These are phyloP conservation scores for Sisyra terminalis DNA, from an alignment of 2,888 invertebrate genomes.

Conservation along the genomic window DNA sequence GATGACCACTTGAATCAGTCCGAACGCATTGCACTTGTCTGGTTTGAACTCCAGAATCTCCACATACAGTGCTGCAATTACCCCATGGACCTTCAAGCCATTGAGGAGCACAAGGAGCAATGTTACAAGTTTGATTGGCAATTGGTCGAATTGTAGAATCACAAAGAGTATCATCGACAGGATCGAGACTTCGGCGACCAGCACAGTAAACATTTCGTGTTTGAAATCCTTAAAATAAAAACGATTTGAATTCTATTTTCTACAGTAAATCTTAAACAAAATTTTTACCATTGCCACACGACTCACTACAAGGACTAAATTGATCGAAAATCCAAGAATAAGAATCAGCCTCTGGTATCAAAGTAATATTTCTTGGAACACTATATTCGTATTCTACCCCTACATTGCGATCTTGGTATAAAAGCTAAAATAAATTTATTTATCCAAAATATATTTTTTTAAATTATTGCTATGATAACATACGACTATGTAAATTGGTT, in stretches of 20 bases:
- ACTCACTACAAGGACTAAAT: slow-evolving; percentile 65
- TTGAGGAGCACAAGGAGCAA: slow-evolving; percentile 58
- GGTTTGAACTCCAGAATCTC: slow-evolving; percentile 51
- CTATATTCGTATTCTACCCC: slow-evolving; percentile 85
- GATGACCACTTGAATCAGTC: slow-evolving; percentile 51
- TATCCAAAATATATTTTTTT: too few species aligned
- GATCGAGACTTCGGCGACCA: slow-evolving; percentile 49
- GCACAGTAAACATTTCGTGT: slow-evolving; percentile 66
- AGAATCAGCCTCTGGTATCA: slow-evolving; percentile 46
- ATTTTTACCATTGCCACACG: slow-evolving; percentile 73
- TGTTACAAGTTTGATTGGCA: slow-evolving; percentile 53
- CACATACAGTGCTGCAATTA: slow-evolving; percentile 68
- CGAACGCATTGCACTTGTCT: slow-evolving; percentile 67
- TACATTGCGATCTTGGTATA: slow-evolving; percentile 69
- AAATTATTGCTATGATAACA: slow-evolving; percentile 23
- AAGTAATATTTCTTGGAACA: slow-evolving; percentile 53
- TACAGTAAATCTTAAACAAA: background rate
- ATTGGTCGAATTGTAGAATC: slow-evolving; percentile 58
- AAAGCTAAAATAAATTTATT: slow-evolving; percentile 34
- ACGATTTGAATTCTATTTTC: background rate
- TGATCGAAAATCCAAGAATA: slow-evolving; percentile 72
- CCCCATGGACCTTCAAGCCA: slow-evolving; percentile 73
- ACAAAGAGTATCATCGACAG: slow-evolving; percentile 62
- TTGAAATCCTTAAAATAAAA: slow-evolving; percentile 41
- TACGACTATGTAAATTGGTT: slow-evolving; percentile 73